Conservation (phyloP, 2,888 invertebrate species). For the Sicus ferrugineus region DNA sequence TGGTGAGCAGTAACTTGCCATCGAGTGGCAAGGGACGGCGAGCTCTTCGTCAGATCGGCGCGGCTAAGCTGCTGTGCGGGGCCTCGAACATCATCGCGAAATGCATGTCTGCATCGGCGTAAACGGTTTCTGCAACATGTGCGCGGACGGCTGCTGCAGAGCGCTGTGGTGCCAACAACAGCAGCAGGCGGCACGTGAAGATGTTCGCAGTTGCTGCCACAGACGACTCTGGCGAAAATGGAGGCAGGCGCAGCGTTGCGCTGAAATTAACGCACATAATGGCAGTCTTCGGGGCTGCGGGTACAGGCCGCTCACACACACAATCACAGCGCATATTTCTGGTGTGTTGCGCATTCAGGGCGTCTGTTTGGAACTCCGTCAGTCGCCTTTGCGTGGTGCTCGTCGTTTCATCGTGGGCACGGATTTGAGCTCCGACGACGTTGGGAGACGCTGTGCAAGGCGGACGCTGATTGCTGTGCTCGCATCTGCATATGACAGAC, state of each 20-base stretch:
- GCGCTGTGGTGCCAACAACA: constrained; percentile 28
- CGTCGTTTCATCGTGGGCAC: background rate
- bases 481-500: background rate
- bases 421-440: background rate
- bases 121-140: constrained; percentile 41
- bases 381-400: background rate
- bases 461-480: background rate
- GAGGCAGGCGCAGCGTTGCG: background rate
- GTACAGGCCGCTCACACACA: background rate
- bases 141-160: constrained; percentile 33
- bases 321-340: background rate
- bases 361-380: background rate
- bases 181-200: too few relatives aligned
- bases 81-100: constrained; percentile 34
- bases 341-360: background rate
- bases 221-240: background rate
- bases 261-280: background rate
- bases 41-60: background rate
- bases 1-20: background rate
- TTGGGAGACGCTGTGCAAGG: background rate
- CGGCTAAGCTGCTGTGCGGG: background rate
- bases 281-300: too few relatives aligned
- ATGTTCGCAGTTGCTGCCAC: too few relatives aligned
- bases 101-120: constrained; percentile 40
- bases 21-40: too few relatives aligned